Base-by-base conservation (phyloP, 2,797 vertebrate genomes). In the Notolepis coatsorum region DNA sequence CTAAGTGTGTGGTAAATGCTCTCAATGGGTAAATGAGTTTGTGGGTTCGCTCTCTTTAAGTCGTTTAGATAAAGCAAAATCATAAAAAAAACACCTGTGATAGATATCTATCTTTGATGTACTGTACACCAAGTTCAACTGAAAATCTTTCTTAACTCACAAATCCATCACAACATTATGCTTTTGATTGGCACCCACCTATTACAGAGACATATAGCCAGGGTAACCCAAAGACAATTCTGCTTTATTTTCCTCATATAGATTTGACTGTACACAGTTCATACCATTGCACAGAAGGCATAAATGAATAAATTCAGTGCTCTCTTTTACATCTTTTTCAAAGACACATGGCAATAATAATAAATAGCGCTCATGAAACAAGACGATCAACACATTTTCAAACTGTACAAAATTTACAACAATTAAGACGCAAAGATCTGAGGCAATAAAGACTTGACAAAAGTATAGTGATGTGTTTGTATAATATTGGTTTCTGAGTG, bases 371-470 rank as follows among this genome's bases (percentile, higher is more conserved):
- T 90, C 92, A 89, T 91, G 92, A 96, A 94, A 95, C 88, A 90
- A 93, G 93, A 96, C 91, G 84, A 88, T 83, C 78, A 82, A 92
- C 90, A 93, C 86, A 82, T 93, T 94, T 89, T 91, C 91, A 89
- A 94, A 95, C 96, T 98, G 93, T 97, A 98, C 96, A 98, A 95
- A 94, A 97, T 96, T 91, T 97, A 96, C 96, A 97, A 87, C 85
- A 79, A 82, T 85, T 85, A 84, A 83, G 87, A 92, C 85, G 83
- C 81, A 87, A 85, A 86, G 68, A 70, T 85, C 61, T 73, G 89
- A 89, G 89, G 86, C 91, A 81, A 89, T 77, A 76, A 73, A 84
- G 82, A 88, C 65, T 55, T 38, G 82, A 81, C 72, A 65, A 80
- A 83, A 88, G 58, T 51, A 71, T 65, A 18, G 45, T 58, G 30